A percentile compares a stretch with the other conserved stretches of the same genome.
Evolutionary conservation across 1,140 invertebrate genomes (phyloP).

Genomic region (Cheumatopsyche charites): DNA sequence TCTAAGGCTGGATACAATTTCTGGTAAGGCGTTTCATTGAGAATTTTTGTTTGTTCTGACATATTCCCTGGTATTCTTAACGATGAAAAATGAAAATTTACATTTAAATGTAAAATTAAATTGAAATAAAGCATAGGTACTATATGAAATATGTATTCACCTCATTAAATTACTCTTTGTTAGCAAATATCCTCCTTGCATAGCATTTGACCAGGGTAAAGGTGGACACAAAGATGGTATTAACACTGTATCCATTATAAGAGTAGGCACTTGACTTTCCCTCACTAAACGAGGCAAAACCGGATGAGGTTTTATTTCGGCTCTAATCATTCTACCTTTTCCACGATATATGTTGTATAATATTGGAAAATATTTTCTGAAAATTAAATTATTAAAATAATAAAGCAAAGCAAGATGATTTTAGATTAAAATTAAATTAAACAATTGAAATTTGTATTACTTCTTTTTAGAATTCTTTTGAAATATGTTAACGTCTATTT

Average conservation of each 20-base stretch:
- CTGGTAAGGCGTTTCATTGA: conserved; percentile 63
- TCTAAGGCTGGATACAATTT: conserved; percentile 85
- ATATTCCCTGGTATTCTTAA: conserved; percentile 52
- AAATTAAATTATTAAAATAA: background rate
- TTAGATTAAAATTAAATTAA: background rate
- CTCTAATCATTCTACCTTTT: conserved; percentile 67
- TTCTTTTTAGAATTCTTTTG: conserved; percentile 61
- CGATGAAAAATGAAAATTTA: background rate
- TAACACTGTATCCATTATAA: conserved; percentile 73
- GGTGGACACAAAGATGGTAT: conserved; percentile 82
- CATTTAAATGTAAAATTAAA: background rate
- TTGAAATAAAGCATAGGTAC: no score
- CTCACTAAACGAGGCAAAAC: conserved; percentile 70
- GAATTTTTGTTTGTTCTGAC: conserved; percentile 66
- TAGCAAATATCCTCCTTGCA: conserved; percentile 77
- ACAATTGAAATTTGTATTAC: conserved; percentile 53
- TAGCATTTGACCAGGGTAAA: conserved; percentile 73
- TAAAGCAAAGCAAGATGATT: background rate
- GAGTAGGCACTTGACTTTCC: conserved; percentile 67
- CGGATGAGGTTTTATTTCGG: conserved; percentile 88
- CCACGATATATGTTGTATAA: conserved; percentile 82
- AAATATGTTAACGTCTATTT: conserved; percentile 75
- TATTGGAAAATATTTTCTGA: conserved; percentile 65
- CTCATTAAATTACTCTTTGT: conserved; percentile 71
- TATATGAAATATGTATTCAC: no score